Percentiles rank a stretch among this genome's conserved stretches.
phyloP scores from a whole-genome alignment of 1,140 invertebrate genomes.

The Drosophila rufa region DNA sequence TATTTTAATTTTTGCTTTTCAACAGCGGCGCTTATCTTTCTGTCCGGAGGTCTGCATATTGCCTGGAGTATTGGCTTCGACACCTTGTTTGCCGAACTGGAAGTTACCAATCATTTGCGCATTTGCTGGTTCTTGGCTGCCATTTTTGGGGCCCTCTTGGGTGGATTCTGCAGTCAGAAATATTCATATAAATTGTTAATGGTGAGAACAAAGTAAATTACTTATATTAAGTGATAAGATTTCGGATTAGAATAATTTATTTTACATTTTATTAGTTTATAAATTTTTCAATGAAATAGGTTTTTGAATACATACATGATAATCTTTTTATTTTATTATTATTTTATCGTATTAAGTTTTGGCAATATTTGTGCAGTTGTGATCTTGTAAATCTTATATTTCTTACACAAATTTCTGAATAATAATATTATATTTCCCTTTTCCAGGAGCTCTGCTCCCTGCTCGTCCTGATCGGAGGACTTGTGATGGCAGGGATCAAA shows the following conservation, averaged over 20 bases:
- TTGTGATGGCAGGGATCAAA: constrained; percentile 25
- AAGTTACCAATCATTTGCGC: constrained; percentile 46
- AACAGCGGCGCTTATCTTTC: constrained; percentile 60
- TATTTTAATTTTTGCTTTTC: background rate
- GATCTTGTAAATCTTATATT: too few relatives aligned
- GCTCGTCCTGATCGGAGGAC: constrained; percentile 51
- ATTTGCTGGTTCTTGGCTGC: constrained; percentile 64
- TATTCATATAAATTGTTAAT: constrained; percentile 54
- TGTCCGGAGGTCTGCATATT: constrained; percentile 68
- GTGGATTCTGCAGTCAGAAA: constrained; percentile 17
- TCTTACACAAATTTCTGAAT: background rate
- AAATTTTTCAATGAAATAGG: too few relatives aligned
- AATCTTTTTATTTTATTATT: too few relatives aligned
- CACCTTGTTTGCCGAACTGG: constrained; percentile 19
- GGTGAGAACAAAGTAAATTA: constrained; percentile 22
- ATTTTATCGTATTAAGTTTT: too few relatives aligned
- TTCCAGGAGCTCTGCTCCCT: constrained; percentile 56
- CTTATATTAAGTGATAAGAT: too few relatives aligned
- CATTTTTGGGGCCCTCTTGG: constrained; percentile 49
- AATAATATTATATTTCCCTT: too few relatives aligned
- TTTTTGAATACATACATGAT: too few relatives aligned
- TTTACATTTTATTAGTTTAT: background rate
- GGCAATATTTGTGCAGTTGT: too few relatives aligned
- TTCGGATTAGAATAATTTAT: background rate
- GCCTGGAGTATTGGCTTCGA: constrained; percentile 74